These are phyloP conservation scores for Pelagia noctiluca DNA, from an alignment of 30 jellyfish, hydroid and myxozoan species.

Conservation along the genomic window DNA sequence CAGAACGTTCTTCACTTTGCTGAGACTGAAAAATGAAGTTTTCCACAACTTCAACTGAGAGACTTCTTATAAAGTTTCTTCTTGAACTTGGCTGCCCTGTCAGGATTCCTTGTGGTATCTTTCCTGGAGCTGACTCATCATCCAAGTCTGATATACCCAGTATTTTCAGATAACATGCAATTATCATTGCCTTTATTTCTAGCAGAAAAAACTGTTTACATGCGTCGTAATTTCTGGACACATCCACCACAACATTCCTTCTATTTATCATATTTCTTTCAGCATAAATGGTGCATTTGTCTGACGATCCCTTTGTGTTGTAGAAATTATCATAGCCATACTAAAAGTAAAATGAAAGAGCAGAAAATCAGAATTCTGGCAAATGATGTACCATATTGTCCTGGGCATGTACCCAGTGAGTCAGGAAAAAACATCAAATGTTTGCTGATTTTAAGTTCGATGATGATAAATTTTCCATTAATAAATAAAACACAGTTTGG, in stretches of 20 bases:
- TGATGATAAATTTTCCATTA: too few species aligned
- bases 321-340: conserved; percentile 12
- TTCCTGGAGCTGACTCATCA: conserved; percentile 19
- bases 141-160: conserved; percentile 11
- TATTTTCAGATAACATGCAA: background rate
- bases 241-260: conserved; percentile 29
- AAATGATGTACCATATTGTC: background rate
- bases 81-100: conserved; percentile 8
- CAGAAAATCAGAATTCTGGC: conserved; percentile 2
- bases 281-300: conserved; percentile 25
- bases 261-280: conserved; percentile 24
- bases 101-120: conserved; percentile 7
- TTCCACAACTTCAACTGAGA: conserved; percentile 42
- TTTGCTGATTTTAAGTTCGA: background rate
- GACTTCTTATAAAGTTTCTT: conserved; percentile 16
- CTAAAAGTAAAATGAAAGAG: conserved; percentile 3
- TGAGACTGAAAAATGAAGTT: conserved; percentile 20
- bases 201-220: conserved; percentile 40
- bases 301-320: conserved; percentile 18
- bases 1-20: background rate
- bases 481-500: too few species aligned
- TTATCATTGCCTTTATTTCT: conserved; percentile 6
- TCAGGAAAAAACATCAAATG: background rate
- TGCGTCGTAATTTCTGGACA: conserved; percentile 14
- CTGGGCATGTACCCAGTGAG: background rate